phyloP scores from a whole-genome alignment of 1,140 invertebrate genomes.

The Mya arenaria region DNA sequence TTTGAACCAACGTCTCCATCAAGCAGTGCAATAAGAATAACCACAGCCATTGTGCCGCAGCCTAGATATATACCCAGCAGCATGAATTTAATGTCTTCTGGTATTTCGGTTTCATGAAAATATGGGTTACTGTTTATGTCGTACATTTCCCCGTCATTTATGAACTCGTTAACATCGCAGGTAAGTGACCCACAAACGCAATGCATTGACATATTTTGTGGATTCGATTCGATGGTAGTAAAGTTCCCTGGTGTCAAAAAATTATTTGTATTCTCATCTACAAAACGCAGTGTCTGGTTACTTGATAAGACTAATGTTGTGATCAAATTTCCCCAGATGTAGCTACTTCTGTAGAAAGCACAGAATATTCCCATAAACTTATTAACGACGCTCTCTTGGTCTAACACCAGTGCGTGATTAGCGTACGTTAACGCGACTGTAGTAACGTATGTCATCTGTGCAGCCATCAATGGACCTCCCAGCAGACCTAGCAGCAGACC shows the following conservation, averaged over 20 bases:
- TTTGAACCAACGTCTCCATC: slow-evolving; percentile 65
- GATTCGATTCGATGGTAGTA: not conserved
- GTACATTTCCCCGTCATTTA: slow-evolving; percentile 43
- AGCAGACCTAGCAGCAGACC: slow-evolving; percentile 73
- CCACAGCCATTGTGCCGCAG: slow-evolving; percentile 75
- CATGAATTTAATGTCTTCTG: slow-evolving; percentile 69
- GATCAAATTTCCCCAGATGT: slow-evolving; percentile 79
- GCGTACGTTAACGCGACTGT: slow-evolving; percentile 76
- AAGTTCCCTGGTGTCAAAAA: slow-evolving; percentile 16
- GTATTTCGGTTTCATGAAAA: slow-evolving; percentile 59
- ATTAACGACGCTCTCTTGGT: slow-evolving; percentile 73
- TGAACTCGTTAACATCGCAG: slow-evolving; percentile 56
- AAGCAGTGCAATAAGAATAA: slow-evolving; percentile 71
- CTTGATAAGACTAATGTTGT: slow-evolving; percentile 72
- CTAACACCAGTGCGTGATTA: slow-evolving; percentile 65
- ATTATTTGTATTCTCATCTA: slow-evolving; percentile 10
- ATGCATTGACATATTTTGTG: slow-evolving; percentile 16
- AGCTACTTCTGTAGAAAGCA: slow-evolving; percentile 74
- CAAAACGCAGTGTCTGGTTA: slow-evolving; percentile 64
- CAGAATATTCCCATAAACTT: slow-evolving; percentile 79
- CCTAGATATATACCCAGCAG: slow-evolving; percentile 75
- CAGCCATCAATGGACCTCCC: slow-evolving; percentile 77
- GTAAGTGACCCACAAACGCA: slow-evolving; percentile 42
- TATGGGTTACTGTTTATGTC: slow-evolving; percentile 57
- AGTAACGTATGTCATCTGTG: slow-evolving; percentile 77